Percentiles rank a stretch among this genome's conserved stretches.
These are phyloP conservation scores for Synergus laeviventris DNA, from an alignment of 2,888 invertebrate genomes.

Conservation along the genomic window DNA sequence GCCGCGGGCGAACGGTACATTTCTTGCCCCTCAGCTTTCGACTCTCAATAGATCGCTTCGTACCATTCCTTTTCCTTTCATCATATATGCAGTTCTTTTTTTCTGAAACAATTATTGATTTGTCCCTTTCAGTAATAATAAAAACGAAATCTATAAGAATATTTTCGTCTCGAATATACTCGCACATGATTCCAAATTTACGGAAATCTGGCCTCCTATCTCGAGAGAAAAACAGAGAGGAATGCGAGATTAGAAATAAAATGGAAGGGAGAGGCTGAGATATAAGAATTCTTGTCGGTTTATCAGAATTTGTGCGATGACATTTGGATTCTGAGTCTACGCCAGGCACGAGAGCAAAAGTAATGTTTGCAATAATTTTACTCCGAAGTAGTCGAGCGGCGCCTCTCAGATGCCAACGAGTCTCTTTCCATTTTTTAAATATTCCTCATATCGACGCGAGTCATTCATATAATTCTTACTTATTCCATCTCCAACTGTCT, in stretches of 20 bases:
- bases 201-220: background rate
- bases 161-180: background rate
- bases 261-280: background rate
- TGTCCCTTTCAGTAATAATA: background rate
- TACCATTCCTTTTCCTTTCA: background rate
- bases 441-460: constrained; percentile 9
- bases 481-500: background rate
- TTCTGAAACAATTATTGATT: background rate
- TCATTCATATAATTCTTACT: constrained; percentile 23
- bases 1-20: constrained; percentile 57
- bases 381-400: constrained; percentile 34
- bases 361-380: constrained; percentile 24
- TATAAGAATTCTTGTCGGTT: constrained; percentile 21
- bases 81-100: background rate
- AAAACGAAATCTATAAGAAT: background rate
- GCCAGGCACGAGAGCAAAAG: constrained; percentile 10
- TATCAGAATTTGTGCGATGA: constrained; percentile 32
- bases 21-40: background rate
- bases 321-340: constrained; percentile 11
- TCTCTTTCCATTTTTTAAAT: constrained; percentile 30
- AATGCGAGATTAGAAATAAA: constrained; percentile 25
- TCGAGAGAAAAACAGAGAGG: background rate
- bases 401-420: constrained; percentile 29
- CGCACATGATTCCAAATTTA: background rate
- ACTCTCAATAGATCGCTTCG: background rate